Evolutionary conservation across 2,797 vertebrate genomes (phyloP), one percentile per base, ranked within the genome.

Genomic region (Enteromius paludinosus): DNA sequence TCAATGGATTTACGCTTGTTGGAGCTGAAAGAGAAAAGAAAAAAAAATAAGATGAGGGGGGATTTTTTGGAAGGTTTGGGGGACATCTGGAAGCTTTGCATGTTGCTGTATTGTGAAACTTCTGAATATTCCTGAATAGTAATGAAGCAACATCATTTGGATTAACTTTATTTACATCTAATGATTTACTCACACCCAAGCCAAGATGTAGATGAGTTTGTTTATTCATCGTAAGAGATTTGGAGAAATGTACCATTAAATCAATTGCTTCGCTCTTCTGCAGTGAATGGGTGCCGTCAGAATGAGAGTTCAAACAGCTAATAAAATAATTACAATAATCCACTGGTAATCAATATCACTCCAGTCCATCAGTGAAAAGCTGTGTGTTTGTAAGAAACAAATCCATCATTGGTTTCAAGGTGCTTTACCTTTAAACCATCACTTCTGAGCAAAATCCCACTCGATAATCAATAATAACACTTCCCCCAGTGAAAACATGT

Each of bases 1-100:
- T 98, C 97, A 85, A 98, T 96, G 68, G 97, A 98, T 92, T 98
- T 98, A 85, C 97, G 96, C 92, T 98, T 98, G 90, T 97, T 98
- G 90, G 96, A 96, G 94, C 97, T 97, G 90, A 69, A 8, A 80
- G 64, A 81, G n/a, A 56, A 52, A 73, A 43, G 38, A 69, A 8
- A 41, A 18, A 71, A 56, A 35, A n/a, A 59, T n/a, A 49, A 59
- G 45, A 28, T 74, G 49, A 65, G 78, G 25, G 14, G 49, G 49
- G 18, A 2, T 54, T 20, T 49, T 54, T n/a, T 3, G 49, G 6
- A 20, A 52, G 49, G 49, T n/a, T 54, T 54, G 52, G 52, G 20
- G 52, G 52, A n/a, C 52, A 54, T 54, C 52, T 54, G 52, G 56
- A 30, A 62, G 14, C 2, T 62, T 30, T 52, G 23, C 47, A 54